phyloP scores from a whole-genome alignment of 2,797 vertebrate species.

The Poeciliopsis gracilis region DNA sequence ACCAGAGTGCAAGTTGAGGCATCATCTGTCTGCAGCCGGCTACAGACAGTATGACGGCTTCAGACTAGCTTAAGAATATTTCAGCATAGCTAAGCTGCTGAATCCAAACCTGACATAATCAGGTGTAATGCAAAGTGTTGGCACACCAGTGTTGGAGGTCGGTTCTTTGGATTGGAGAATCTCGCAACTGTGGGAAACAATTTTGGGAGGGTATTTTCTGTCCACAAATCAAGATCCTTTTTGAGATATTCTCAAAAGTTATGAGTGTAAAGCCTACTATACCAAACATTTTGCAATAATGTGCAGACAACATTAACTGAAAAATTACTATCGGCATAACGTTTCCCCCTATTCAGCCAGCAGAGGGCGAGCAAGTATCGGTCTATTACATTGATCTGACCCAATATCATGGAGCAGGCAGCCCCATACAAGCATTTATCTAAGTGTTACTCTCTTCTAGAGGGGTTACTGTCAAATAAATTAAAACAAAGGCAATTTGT shows the following conservation, averaged over 20 bases:
- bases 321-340: background rate
- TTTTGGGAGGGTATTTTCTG: background rate
- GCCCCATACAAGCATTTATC: background rate
- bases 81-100: background rate
- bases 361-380: slow-evolving; percentile 54
- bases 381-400: background rate
- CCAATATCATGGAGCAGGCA: background rate
- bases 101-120: background rate
- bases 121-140: background rate
- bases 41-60: background rate
- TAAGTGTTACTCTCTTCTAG: background rate
- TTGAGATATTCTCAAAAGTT: background rate
- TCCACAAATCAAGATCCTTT: background rate
- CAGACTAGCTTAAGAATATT: background rate
- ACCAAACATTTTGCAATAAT: background rate
- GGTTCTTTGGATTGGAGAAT: background rate
- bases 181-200: background rate
- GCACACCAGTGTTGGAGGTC: background rate
- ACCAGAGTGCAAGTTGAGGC: background rate
- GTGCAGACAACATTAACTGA: background rate
- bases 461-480: background rate
- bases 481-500: background rate
- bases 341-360: slow-evolving; percentile 42
- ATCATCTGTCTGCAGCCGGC: background rate
- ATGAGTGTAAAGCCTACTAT: background rate